Conservation (phyloP, 2,113 vertebrate genomes). For the Meleagris gallopavo region DNA sequence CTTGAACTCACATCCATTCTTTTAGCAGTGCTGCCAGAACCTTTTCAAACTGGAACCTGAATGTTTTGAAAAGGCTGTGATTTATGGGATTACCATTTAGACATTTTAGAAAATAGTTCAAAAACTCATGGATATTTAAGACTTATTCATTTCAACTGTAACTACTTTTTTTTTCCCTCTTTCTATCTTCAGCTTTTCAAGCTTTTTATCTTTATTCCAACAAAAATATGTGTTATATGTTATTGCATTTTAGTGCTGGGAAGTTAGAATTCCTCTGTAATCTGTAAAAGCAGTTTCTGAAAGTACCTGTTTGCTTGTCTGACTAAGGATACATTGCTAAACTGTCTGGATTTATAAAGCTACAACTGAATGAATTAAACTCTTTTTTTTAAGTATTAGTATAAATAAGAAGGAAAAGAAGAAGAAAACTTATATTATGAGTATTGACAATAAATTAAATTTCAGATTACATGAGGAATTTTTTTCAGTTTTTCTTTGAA, state of each 20-base stretch:
- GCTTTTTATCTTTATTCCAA: background rate
- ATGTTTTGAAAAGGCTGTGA: slow-evolving; percentile 42
- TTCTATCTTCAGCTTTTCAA: background rate
- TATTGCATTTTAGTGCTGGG: background rate
- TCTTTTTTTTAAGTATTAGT: background rate
- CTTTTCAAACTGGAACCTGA: slow-evolving; percentile 1
- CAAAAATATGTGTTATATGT: background rate
- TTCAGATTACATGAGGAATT: background rate
- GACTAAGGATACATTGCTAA: background rate
- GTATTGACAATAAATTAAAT: background rate
- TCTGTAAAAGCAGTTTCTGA: background rate
- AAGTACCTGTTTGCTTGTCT: background rate
- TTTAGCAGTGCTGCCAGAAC: slow-evolving; percentile 12
- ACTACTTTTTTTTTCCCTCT: background rate
- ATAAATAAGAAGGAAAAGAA: background rate
- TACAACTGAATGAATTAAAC: background rate
- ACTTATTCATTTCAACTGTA: background rate
- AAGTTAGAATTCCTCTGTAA: background rate
- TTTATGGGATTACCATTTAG: background rate
- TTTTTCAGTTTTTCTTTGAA: background rate
- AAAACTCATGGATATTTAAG: background rate
- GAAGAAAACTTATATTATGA: accelerated
- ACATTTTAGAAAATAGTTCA: slow-evolving; percentile 5
- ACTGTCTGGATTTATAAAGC: background rate
- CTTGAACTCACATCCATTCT: slow-evolving; percentile 34